Conservation (phyloP, 2,797 vertebrate genomes). For the Pseudochirops cupreus region DNA sequence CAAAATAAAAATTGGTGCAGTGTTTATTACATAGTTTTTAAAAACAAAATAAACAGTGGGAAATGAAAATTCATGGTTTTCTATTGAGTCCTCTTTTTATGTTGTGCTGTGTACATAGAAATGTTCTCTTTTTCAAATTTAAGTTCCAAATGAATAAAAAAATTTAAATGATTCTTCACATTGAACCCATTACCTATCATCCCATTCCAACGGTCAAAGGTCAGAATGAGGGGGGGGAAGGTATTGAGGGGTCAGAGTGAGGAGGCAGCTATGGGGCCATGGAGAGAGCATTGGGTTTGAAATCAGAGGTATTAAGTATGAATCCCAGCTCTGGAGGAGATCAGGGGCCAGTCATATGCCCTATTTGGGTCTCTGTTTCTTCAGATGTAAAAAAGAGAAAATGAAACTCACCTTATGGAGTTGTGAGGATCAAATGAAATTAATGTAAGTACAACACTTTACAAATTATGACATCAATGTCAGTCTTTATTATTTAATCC, state of each 20-base stretch:
- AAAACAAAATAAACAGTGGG: background rate
- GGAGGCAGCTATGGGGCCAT: background rate
- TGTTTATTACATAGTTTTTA: background rate
- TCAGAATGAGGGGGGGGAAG: background rate
- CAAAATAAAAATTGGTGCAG: background rate
- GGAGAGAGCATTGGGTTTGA: background rate
- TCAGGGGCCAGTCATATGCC: background rate
- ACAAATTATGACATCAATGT: background rate
- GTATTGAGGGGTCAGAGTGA: background rate
- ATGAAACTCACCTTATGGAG: background rate
- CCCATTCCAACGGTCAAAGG: background rate
- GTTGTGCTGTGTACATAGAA: background rate
- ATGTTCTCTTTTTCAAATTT: background rate
- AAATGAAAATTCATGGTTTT: background rate
- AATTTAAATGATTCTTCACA: background rate
- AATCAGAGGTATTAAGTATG: background rate
- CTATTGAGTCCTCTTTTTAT: background rate
- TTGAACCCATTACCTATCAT: background rate
- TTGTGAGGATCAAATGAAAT: background rate
- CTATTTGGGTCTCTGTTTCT: background rate
- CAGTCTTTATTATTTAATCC: background rate
- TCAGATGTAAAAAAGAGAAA: background rate
- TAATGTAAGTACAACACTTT: background rate
- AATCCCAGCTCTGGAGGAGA: background rate
- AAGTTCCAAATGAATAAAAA: background rate